Conservation (phyloP, 1,140 invertebrate species). For the Anastatus disparis region DNA sequence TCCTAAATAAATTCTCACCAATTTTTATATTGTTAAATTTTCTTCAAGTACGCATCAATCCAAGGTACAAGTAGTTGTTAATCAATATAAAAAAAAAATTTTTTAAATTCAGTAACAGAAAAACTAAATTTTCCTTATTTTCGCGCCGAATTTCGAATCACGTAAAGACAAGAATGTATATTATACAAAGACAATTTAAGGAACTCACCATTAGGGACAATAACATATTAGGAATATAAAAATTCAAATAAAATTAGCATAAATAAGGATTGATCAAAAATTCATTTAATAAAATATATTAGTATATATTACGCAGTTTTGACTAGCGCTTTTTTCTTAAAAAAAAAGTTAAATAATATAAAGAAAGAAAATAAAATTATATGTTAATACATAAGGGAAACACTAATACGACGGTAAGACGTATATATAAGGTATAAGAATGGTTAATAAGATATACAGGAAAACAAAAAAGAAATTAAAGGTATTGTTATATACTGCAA, state of each 20-base stretch:
- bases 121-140: conserved; percentile 19
- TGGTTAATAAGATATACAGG: background rate
- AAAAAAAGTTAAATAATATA: background rate
- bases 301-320: conserved; percentile 24
- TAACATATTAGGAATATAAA: conserved; percentile 47
- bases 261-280: conserved; percentile 26
- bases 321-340: conserved; percentile 13
- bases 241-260: conserved; percentile 36
- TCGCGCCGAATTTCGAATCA: background rate
- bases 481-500: too few relatives aligned
- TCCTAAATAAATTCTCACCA: too few relatives aligned
- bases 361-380: conserved; percentile 4
- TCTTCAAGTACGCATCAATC: background rate
- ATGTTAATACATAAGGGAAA: conserved; percentile 6
- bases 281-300: background rate
- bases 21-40: background rate
- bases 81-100: too few relatives aligned
- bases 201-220: background rate
- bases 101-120: conserved; percentile 2
- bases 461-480: background rate
- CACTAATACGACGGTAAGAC: conserved; percentile 25
- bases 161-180: conserved; percentile 10
- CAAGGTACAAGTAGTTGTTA: conserved; percentile 2
- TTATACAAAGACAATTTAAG: background rate
- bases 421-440: conserved; percentile 4